A percentile compares a stretch with the other conserved stretches of the same genome.
Conservation (phyloP, 2,797 vertebrate genomes). For the Spinus pinus region DNA sequence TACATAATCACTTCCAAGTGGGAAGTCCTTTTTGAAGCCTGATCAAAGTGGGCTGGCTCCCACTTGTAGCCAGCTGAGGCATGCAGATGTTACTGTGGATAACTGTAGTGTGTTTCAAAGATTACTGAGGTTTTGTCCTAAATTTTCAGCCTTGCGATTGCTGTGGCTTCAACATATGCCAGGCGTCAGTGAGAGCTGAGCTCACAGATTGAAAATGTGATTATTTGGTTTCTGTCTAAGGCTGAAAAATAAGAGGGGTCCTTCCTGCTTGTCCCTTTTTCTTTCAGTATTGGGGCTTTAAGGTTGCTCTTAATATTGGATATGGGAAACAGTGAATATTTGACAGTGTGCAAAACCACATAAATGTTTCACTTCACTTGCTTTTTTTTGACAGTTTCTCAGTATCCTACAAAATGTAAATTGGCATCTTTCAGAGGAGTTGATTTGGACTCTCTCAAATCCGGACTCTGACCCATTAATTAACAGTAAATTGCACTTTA, state of each 20-base stretch:
- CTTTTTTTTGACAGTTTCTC: neutral
- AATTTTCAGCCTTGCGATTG: neutral
- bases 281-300: neutral
- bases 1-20: neutral
- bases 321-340: neutral
- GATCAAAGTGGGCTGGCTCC: neutral
- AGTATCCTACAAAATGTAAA: neutral
- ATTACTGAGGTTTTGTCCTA: neutral
- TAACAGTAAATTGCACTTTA: neutral
- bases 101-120: neutral
- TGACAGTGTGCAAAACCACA: neutral
- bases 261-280: neutral
- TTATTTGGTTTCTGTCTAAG: neutral
- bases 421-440: neutral
- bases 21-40: neutral
- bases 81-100: neutral
- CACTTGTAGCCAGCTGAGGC: neutral
- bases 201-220: neutral
- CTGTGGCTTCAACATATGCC: neutral
- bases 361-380: neutral
- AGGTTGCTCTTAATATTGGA: fast-evolving
- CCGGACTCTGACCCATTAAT: neutral
- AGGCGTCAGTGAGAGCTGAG: neutral
- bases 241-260: neutral
- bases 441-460: neutral